These are phyloP conservation scores for Tachyglossus aculeatus DNA, from an alignment of 2,797 vertebrate genomes.

Conservation along the genomic window DNA sequence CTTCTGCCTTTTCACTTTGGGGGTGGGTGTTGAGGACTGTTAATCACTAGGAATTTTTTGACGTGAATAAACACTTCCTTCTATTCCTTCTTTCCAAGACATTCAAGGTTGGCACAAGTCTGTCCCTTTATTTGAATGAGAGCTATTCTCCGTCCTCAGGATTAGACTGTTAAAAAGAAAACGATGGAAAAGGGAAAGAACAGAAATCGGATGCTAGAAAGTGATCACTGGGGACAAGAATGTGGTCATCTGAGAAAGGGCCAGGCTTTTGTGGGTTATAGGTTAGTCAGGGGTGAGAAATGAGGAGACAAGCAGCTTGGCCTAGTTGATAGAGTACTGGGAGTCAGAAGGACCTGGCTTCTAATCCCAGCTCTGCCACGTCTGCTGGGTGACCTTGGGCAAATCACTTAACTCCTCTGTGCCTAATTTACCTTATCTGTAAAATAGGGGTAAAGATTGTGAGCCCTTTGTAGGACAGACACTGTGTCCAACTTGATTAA, in stretches of 20 bases:
- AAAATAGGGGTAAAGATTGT: too few relatives aligned
- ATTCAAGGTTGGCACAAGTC: not conserved
- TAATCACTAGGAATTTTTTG: not conserved
- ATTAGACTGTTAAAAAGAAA: not conserved
- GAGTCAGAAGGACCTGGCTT: too few relatives aligned
- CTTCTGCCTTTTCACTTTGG: not conserved
- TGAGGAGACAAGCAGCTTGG: not conserved
- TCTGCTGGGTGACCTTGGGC: too few relatives aligned
- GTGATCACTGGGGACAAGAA: not conserved
- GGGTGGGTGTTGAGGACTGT: not conserved
- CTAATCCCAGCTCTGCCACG: too few relatives aligned
- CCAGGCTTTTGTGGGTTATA: conserved; percentile 1
- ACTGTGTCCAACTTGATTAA: too few relatives aligned
- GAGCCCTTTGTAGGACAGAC: too few relatives aligned
- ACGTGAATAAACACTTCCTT: not conserved
- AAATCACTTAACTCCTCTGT: too few relatives aligned
- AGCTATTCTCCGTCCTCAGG: not conserved
- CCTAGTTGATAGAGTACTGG: not conserved
- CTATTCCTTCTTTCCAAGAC: not conserved
- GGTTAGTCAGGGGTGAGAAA: not conserved
- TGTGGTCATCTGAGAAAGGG: conserved; percentile 3
- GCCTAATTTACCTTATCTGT: too few relatives aligned
- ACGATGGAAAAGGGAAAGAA: too few relatives aligned
- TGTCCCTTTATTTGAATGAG: not conserved
- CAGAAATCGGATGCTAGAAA: not conserved